Conservation (phyloP, 2,113 vertebrate genomes). For the Diphyllodes magnificus region DNA sequence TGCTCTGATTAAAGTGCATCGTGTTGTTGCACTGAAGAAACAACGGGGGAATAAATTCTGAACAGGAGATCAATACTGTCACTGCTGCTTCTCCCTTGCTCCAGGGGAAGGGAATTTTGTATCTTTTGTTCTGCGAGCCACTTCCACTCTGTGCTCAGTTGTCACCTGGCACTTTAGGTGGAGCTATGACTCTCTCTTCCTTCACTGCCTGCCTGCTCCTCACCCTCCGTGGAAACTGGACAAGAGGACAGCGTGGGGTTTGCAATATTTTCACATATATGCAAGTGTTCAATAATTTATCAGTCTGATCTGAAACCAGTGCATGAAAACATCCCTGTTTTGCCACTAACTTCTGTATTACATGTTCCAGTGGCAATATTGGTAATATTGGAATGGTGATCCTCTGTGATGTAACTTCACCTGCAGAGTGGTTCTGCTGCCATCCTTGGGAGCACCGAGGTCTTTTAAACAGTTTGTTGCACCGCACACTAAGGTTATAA, state of each 20-base stretch:
- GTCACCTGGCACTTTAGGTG: not conserved
- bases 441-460: not conserved
- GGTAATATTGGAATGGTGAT: not conserved
- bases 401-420: accelerated
- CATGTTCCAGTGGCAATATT: accelerated
- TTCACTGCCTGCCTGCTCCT: not conserved
- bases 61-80: not conserved
- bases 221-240: not conserved
- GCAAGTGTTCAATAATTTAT: not conserved
- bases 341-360: not conserved
- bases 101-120: not conserved
- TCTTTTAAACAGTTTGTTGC: not conserved
- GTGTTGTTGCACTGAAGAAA: not conserved
- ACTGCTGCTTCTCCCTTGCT: not conserved
- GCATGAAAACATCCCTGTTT: not conserved
- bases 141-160: not conserved
- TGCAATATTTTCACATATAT: not conserved
- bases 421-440: not conserved
- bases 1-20: not conserved
- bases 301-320: not conserved
- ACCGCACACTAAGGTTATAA: not conserved
- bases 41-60: not conserved
- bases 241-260: accelerated
- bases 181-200: not conserved
- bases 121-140: not conserved